Evolutionary conservation across 2,113 vertebrate species (phyloP).

Genomic region (Ptilonorhynchus violaceus): DNA sequence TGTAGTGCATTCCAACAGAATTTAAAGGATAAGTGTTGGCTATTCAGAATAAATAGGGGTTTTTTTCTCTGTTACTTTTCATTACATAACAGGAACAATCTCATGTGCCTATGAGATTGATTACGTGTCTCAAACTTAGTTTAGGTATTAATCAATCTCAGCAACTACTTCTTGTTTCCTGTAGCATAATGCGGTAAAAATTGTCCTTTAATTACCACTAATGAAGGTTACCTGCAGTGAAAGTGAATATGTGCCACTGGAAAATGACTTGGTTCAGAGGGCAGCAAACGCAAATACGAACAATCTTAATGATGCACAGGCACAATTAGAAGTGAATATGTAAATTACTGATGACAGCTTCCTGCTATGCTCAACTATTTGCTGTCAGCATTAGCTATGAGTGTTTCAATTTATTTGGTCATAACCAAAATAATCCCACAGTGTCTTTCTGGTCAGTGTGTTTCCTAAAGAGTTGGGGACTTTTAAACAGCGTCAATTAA

Average conservation of each 20-base stretch:
- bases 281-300: neutral
- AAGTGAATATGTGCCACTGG: neutral
- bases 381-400: neutral
- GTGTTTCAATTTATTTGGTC: constrained; percentile 8
- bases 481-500: neutral
- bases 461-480: neutral
- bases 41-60: neutral
- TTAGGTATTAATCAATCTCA: constrained; percentile 44
- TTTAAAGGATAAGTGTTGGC: neutral
- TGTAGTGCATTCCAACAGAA: neutral
- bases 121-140: neutral
- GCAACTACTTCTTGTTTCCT: constrained; percentile 37
- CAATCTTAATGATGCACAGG: neutral
- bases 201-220: constrained; percentile 45
- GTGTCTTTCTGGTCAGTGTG: neutral
- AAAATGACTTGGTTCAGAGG: constrained; percentile 20
- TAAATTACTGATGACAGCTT: neutral
- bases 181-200: constrained; percentile 23
- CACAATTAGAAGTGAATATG: constrained; percentile 28
- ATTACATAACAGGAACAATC: neutral
- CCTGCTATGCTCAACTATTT: neutral
- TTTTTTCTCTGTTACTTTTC: constrained; percentile 4
- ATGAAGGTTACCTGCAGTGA: constrained; percentile 44
- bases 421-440: neutral
- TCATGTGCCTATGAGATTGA: constrained; percentile 13